phyloP scores from a whole-genome alignment of 2,113 vertebrate genomes.

The Muntiacus muntjak region DNA sequence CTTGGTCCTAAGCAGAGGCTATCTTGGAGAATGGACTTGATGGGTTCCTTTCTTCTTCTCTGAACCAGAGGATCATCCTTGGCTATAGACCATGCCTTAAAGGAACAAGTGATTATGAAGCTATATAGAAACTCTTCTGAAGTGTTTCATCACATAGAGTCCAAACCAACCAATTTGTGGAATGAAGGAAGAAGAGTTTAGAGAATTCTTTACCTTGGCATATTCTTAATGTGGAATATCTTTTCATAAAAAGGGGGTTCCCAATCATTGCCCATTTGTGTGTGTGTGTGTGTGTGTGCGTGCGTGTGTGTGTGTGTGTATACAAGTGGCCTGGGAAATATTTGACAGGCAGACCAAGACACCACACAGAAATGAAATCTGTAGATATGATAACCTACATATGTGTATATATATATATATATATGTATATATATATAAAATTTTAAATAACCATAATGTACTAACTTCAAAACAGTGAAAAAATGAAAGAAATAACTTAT shows the following conservation, averaged over 20 bases:
- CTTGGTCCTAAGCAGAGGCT: not conserved
- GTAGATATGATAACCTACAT: not conserved
- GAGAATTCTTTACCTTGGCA: not conserved
- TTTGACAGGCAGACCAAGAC: not conserved
- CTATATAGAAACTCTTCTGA: not conserved
- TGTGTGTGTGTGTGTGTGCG: not conserved
- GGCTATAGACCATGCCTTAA: not conserved
- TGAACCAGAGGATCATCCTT: not conserved
- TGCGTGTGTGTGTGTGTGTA: not conserved
- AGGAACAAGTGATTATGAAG: not conserved
- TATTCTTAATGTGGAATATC: not conserved
- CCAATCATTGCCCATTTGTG: not conserved
- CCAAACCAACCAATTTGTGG: not conserved
- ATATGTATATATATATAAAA: not conserved
- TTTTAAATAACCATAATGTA: not conserved
- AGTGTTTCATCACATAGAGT: not conserved
- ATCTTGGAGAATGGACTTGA: not conserved
- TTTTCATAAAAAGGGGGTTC: not conserved
- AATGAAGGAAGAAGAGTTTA: not conserved
- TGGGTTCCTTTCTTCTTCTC: not conserved
- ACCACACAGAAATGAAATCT: not conserved
- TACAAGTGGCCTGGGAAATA: not conserved
- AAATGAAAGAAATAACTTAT: not conserved
- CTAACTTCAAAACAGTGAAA: not conserved
- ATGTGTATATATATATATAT: not conserved